Evolutionary conservation across 35 echinoderm and acorn worm species (phyloP).

Genomic region (Strongylocentrotus purpuratus): DNA sequence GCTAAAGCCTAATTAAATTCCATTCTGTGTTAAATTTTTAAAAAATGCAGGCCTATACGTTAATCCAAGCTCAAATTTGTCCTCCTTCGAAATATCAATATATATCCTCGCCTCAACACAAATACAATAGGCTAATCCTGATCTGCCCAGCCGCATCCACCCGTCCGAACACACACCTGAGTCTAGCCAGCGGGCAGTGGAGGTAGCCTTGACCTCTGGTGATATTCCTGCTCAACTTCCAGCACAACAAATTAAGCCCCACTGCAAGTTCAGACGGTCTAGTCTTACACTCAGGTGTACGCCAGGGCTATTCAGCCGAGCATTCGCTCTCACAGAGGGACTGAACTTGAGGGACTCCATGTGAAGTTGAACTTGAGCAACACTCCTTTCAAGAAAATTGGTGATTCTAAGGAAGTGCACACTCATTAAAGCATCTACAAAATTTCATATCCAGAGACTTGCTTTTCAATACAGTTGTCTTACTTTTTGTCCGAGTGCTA

Average conservation of each 20-base stretch:
- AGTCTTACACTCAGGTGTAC: background rate
- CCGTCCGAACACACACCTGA: constrained; percentile 16
- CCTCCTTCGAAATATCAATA: background rate
- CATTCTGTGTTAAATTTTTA: no score
- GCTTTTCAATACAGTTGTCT: no score
- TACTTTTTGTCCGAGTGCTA: no score
- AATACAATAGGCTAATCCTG: background rate
- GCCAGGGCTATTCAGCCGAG: background rate
- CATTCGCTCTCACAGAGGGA: background rate
- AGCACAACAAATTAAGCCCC: constrained; percentile 54
- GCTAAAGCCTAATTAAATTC: no score
- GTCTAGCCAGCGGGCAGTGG: constrained; percentile 38
- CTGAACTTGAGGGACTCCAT: background rate
- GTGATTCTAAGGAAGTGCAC: background rate
- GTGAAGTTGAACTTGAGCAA: background rate
- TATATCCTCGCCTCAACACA: background rate
- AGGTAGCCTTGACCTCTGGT: constrained; percentile 37
- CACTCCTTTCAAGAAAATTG: background rate
- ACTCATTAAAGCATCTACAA: background rate
- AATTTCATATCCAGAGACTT: background rate
- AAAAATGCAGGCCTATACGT: no score
- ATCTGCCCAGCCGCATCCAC: background rate
- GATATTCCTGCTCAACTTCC: constrained; percentile 45
- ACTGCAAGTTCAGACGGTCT: constrained; percentile 29
- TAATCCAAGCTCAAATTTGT: background rate